Evolutionary conservation across 64 coral and sea anemone genomes (phyloP), one percentile per base, ranked within the genome.

Genomic region (Dendrophyllia cribrosa): DNA sequence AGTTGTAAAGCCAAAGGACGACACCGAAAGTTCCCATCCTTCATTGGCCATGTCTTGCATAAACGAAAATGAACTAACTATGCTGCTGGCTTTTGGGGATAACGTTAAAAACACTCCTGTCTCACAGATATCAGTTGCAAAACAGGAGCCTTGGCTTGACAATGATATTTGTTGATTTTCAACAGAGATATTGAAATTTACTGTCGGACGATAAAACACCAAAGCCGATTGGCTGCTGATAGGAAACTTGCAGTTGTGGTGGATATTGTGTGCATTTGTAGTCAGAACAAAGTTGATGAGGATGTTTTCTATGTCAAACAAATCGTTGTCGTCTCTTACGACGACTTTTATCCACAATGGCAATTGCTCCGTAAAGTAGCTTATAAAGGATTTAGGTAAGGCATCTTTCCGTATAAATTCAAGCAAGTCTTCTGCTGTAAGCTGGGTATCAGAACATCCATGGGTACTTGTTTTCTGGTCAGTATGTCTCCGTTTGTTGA

Each of bases 351-450:
- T 53, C 88, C 88, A 90, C 16, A 49, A 22, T 21, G 88, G 88
- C 51, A 90, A 19, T 19, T 20, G 17, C 14, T 63, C 25, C 25
- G 88, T 55, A 9, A 90, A 55, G 10, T 76, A 90, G 26, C 48
- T 34, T 9, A 90, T 13, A 21, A 80, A 75, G 43, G 75, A 71
- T 12, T 49, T 79, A 11, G 88, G 64, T 7, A 90, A 81, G 5
- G 77, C 88, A 46, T 90, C 88, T 51, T 24, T 59, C 23, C 72
- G 75, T 9, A 90, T 90, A 14, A 90, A 72, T 61, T 90, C 75
- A 56, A 60, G 66, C 17, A 90, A 11, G 49, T 79, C 21, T 23
- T 70, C 61, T 24, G 2, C 25, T 52, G 61, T 90, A 16, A 65
- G 49, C 14, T 63, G 21, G 10, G 24, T 52, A 9, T 51, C 13